Percentiles rank a stretch among this genome's conserved stretches.
Conservation (phyloP, 2,888 invertebrate genomes). For the Drosophila longiperda region DNA sequence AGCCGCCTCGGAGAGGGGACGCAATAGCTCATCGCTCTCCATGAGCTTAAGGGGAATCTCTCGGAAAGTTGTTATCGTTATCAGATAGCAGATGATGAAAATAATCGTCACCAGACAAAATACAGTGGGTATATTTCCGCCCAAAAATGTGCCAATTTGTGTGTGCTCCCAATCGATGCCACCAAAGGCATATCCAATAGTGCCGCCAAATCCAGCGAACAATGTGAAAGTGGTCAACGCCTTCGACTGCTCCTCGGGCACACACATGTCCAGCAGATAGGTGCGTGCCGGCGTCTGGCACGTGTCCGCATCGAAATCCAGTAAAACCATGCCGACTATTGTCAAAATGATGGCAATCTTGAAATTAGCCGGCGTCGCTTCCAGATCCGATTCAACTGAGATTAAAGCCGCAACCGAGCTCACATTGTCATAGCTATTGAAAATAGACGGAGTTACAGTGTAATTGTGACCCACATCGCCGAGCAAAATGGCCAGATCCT, state of each 20-base stretch:
- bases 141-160: constrained; percentile 85
- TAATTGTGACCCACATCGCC: constrained; percentile 82
- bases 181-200: constrained; percentile 87
- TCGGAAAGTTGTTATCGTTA: constrained; percentile 87
- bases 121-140: constrained; percentile 87
- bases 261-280: constrained; percentile 87
- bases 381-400: background rate
- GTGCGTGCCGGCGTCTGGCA: constrained; percentile 88
- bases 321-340: constrained; percentile 87
- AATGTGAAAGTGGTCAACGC: constrained; percentile 88
- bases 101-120: constrained; percentile 87
- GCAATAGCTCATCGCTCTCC: constrained; percentile 82
- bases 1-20: constrained; percentile 80
- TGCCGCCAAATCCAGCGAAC: constrained; percentile 88
- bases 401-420: constrained; percentile 66
- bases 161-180: constrained; percentile 87
- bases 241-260: constrained; percentile 87
- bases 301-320: constrained; percentile 89
- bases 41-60: constrained; percentile 86
- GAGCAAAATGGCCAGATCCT: constrained; percentile 86
- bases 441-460: background rate
- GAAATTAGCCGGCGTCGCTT: constrained; percentile 60
- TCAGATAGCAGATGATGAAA: constrained; percentile 86
- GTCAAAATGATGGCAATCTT: constrained; percentile 86
- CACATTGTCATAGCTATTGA: constrained; percentile 26